Evolutionary conservation across 2,888 invertebrate species (phyloP), one percentile per base, ranked within the genome.

Genomic region (Aspidiotus destructor): DNA sequence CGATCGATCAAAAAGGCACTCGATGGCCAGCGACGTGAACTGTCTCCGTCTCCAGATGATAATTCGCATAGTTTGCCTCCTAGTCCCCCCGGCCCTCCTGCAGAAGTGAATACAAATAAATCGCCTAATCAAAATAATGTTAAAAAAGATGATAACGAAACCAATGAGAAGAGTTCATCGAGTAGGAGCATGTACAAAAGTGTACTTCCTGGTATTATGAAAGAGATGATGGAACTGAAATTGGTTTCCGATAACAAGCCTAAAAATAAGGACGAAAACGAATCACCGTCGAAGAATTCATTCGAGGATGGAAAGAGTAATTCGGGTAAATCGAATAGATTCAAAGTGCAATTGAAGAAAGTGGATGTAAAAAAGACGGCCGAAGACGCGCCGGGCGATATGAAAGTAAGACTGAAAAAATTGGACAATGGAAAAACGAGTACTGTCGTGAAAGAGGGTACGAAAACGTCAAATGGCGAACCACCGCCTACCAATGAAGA

Each of bases 201-300:
- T 71, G 75, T 76, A 0, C 79, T 80, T 70, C 79, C 81, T 8
- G 83, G 84, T 42, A 74, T 74, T 69, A 85, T 87, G 82, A 91
- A 91, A 75, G 91, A 91, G 76, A 89, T 90, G 84, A 80, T 88
- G 62, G 89, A 89, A 75, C 78, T 88, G 62, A 88, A 89, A 76
- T 78, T 89, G 41, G 87, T 90, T 60, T 87, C 89, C 7, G 92
- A 92, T 77, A 90, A 91, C 70, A 90, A 89, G 76, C 89, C 89
- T 75, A 85, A 87, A 82, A 83, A 73, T 85, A 85, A 75, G 81
- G 70, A 76, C 62, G 81, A 80, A 75, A 84, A 82, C 11, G 71
- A 71, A 10, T 68, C 69, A 13, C 76, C 82, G n/a, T 76, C 81
- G 11, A 81, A 81, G 73, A n/a, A 73, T 68, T 57, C 52, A 62